These are phyloP conservation scores for Heliconius ismenius DNA, from an alignment of 2,888 invertebrate genomes.

Conservation along the genomic window DNA sequence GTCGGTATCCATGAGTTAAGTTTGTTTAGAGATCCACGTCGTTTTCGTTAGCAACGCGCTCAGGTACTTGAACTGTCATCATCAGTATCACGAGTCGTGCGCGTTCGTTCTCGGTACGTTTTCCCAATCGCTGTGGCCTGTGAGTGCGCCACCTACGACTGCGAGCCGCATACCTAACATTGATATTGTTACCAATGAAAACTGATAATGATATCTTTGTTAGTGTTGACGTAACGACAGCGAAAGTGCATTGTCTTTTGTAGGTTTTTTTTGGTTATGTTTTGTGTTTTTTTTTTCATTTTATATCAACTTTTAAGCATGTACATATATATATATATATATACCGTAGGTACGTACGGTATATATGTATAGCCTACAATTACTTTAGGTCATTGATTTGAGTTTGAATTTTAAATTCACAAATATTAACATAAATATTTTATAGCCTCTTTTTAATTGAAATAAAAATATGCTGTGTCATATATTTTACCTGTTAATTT, in stretches of 20 bases:
- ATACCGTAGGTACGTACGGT: not conserved
- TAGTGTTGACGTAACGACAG: slow-evolving; percentile 23
- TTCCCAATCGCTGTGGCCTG: slow-evolving; percentile 1
- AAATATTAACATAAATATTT: not conserved
- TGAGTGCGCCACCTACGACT: not conserved
- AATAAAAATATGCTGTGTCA: not conserved
- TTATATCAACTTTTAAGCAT: not conserved
- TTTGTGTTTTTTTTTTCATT: not conserved
- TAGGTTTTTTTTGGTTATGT: not conserved
- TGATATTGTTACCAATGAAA: slow-evolving; percentile 30
- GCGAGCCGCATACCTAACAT: slow-evolving; percentile 13
- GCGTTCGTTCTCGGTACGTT: slow-evolving; percentile 15
- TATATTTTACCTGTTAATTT: not conserved
- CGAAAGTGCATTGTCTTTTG: slow-evolving; percentile 23
- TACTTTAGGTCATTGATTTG: not conserved
- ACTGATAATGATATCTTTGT: slow-evolving; percentile 29
- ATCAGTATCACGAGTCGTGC: slow-evolving; percentile 41
- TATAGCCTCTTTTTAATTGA: not conserved
- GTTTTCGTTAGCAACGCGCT: slow-evolving; percentile 56
- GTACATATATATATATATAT: too few species aligned
- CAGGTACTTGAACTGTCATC: slow-evolving; percentile 53
- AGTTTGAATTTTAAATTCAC: too few species aligned
- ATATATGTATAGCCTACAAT: too few species aligned
- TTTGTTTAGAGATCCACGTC: slow-evolving; percentile 50
- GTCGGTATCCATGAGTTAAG: slow-evolving; percentile 5